phyloP scores from a whole-genome alignment of 2,888 invertebrate genomes.

The Cancer borealis region DNA sequence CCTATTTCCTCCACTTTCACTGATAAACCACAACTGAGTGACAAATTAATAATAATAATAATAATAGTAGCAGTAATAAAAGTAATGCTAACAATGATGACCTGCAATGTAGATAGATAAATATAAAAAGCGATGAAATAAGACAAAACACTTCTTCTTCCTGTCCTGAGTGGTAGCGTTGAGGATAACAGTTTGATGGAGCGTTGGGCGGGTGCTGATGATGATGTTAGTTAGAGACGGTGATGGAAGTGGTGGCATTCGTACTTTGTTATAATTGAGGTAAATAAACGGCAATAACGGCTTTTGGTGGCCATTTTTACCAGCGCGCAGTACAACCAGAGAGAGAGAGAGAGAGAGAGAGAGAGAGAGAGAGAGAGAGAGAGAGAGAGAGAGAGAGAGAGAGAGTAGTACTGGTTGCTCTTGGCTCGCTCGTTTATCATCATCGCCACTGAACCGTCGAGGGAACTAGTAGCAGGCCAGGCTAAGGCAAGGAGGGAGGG shows the following conservation, averaged over 20 bases:
- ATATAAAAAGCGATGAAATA: neutral
- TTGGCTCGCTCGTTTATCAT: constrained; percentile 57
- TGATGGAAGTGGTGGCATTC: neutral
- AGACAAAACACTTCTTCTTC: neutral
- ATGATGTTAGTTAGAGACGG: neutral
- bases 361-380: constrained; percentile 19
- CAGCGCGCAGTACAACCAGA: neutral
- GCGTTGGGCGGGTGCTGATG: neutral
- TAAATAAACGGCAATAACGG: neutral
- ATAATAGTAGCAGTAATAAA: no score
- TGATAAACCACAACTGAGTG: no score
- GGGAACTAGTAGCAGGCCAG: neutral
- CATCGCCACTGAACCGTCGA: constrained; percentile 46
- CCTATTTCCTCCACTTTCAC: no score
- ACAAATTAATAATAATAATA: no score
- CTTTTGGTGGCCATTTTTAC: no score
- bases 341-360: constrained; percentile 44
- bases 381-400: constrained; percentile 40
- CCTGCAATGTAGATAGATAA: neutral
- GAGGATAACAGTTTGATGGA: neutral
- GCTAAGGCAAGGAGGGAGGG: neutral
- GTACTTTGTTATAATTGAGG: neutral
- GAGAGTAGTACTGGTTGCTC: constrained; percentile 22
- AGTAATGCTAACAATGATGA: neutral
- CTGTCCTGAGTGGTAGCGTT: neutral